Conservation (phyloP, 1,140 invertebrate genomes). For the Saccostrea echinata region DNA sequence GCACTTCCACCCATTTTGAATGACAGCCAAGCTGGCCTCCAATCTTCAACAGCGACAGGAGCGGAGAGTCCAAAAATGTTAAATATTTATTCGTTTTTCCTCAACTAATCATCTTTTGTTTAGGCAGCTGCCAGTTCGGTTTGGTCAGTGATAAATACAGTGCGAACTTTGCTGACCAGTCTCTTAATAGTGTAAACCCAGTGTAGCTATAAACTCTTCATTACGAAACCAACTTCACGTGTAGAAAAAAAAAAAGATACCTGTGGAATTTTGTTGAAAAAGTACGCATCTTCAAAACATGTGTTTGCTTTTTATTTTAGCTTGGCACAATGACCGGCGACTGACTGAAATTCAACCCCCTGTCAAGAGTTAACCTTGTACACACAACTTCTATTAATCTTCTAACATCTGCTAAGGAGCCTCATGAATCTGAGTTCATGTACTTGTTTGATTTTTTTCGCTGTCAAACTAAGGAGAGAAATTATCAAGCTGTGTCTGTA, state of each 20-base stretch:
- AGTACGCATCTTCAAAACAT: neutral
- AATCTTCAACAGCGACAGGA: neutral
- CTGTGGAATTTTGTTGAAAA: neutral
- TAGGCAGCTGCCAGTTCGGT: neutral
- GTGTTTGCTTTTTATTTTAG: neutral
- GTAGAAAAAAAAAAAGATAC: neutral
- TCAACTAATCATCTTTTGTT: conserved; percentile 5
- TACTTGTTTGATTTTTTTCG: too few relatives aligned
- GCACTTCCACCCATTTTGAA: conserved; percentile 17
- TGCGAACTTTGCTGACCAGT: neutral
- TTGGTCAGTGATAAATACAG: neutral
- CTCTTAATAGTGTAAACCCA: neutral
- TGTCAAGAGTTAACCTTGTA: neutral
- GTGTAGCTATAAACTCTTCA: neutral
- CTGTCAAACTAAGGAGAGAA: too few relatives aligned
- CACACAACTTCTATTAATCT: neutral
- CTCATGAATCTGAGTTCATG: too few relatives aligned
- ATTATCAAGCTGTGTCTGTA: too few relatives aligned
- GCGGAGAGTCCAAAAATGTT: neutral
- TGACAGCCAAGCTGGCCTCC: conserved; percentile 11
- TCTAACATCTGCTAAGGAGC: neutral
- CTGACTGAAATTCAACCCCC: neutral
- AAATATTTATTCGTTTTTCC: conserved; percentile 34
- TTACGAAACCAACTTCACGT: neutral
- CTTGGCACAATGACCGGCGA: conserved; percentile 10